Conservation (phyloP, 2,797 vertebrate species). For the Propithecus deckenii region DNA sequence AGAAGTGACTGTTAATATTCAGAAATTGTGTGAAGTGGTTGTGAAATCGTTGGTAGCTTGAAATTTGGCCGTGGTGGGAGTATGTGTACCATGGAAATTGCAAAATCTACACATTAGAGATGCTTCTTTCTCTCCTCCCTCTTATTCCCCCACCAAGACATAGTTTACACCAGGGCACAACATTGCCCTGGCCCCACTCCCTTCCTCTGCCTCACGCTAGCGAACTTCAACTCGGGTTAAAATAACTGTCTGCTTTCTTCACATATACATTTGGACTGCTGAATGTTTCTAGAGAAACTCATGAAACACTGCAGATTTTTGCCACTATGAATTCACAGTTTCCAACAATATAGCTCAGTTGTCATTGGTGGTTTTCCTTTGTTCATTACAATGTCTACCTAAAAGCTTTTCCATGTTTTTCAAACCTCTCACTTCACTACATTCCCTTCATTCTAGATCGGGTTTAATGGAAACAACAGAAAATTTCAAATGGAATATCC, state of each 20-base stretch:
- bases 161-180: neutral
- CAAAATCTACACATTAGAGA: neutral
- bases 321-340: neutral
- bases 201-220: neutral
- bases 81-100: neutral
- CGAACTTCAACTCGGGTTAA: neutral
- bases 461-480: neutral
- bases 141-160: neutral
- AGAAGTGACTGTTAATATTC: neutral
- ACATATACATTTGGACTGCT: neutral
- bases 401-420: neutral
- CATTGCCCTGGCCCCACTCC: neutral
- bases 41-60: neutral
- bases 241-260: neutral
- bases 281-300: neutral
- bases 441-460: neutral
- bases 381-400: neutral
- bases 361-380: conserved; percentile 13
- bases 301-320: neutral
- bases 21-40: neutral
- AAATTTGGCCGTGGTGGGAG: neutral
- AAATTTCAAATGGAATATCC: neutral
- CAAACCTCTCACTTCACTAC: neutral
- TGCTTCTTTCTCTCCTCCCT: neutral
- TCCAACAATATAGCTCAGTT: neutral